Percentiles rank a stretch among this genome's conserved stretches.
Conservation (phyloP, 2,797 vertebrate species). For the Malacoraja senta region DNA sequence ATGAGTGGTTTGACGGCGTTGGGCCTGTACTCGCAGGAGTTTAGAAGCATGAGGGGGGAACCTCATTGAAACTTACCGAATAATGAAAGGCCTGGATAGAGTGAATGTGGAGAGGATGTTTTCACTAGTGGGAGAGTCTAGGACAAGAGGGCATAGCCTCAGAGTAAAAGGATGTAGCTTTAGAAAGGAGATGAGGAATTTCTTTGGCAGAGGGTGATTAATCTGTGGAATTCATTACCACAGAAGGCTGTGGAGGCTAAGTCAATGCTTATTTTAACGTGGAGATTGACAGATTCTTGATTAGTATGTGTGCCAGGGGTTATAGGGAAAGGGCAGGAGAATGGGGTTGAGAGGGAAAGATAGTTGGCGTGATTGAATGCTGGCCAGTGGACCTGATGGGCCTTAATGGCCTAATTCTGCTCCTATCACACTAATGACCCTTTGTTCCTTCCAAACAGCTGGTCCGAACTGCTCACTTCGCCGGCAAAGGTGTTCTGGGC, state of each 20-base stretch:
- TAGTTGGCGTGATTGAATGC: no score
- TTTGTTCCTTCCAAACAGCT: constrained; percentile 50
- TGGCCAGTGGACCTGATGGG: no score
- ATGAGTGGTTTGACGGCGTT: no score
- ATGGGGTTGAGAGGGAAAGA: not conserved
- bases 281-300: not conserved
- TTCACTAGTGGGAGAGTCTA: not conserved
- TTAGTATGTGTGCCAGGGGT: not conserved
- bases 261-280: not conserved
- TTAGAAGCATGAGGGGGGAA: no score
- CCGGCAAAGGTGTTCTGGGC: constrained; percentile 53
- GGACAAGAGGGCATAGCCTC: not conserved
- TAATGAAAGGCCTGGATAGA: no score
- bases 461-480: constrained; percentile 58
- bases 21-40: no score
- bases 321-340: not conserved
- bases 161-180: not conserved
- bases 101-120: not conserved
- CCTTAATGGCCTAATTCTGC: no score
- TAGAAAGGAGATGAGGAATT: no score
- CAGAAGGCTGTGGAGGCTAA: not conserved
- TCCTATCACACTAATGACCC: no score
- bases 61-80: no score
- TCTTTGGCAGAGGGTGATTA: no score
- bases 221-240: not conserved